These are phyloP conservation scores for Crocidura indochinensis DNA, from an alignment of 2,797 vertebrate genomes.

Conservation along the genomic window DNA sequence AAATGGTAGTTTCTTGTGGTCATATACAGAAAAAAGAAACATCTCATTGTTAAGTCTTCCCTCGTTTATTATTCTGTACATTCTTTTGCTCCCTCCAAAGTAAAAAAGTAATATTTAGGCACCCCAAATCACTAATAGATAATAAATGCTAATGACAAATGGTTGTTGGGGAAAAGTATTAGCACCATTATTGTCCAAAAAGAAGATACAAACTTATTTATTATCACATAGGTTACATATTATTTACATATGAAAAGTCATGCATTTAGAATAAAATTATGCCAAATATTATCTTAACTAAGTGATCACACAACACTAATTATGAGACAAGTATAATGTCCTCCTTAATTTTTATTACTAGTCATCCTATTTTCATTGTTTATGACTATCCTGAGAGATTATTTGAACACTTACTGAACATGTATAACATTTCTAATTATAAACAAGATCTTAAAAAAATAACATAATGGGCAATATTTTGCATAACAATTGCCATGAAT, in stretches of 20 bases:
- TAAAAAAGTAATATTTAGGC: neutral
- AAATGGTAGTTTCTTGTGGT: neutral
- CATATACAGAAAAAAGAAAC: neutral
- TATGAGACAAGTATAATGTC: neutral
- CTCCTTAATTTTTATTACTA: neutral
- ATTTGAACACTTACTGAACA: no score
- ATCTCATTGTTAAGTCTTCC: neutral
- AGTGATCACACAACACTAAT: neutral
- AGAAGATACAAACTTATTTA: neutral
- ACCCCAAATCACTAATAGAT: neutral
- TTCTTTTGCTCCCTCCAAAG: neutral
- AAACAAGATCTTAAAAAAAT: no score
- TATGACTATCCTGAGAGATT: no score
- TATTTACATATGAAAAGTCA: neutral
- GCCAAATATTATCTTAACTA: neutral
- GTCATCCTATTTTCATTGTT: neutral
- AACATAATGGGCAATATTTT: no score
- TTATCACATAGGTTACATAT: neutral
- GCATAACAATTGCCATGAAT: no score
- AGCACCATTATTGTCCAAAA: neutral
- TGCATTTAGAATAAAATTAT: neutral
- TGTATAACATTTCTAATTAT: no score
- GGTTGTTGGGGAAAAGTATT: no score
- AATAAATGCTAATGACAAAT: neutral
- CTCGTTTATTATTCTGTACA: neutral